These are phyloP conservation scores for Indicator indicator DNA, from an alignment of 2,113 vertebrate genomes.

Conservation along the genomic window DNA sequence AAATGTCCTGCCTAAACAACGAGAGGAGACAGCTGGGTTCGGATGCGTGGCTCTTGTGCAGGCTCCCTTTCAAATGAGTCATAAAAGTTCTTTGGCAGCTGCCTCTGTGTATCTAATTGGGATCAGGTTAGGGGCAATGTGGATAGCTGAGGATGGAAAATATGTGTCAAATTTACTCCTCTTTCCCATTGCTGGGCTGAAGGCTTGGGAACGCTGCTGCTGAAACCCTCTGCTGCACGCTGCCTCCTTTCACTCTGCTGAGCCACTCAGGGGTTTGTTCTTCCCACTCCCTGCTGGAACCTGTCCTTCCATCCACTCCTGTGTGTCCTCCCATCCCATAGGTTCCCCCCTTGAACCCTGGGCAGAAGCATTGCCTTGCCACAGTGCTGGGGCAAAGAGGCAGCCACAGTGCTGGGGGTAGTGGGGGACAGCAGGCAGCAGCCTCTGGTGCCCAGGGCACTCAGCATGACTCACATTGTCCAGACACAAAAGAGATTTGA, in stretches of 20 bases:
- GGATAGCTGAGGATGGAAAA: conserved; percentile 65
- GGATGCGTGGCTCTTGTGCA: not conserved
- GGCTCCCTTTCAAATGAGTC: conserved; percentile 69
- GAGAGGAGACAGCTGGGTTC: conserved; percentile 51
- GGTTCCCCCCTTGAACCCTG: not conserved
- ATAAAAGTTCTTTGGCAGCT: conserved; percentile 56
- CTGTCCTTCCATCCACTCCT: not conserved
- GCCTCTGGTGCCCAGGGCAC: not conserved
- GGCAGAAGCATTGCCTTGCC: not conserved
- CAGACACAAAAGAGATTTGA: not conserved
- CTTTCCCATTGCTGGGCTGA: not conserved
- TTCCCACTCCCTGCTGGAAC: not conserved
- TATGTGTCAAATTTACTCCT: conserved; percentile 52
- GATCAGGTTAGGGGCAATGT: conserved; percentile 68
- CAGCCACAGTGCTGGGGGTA: not conserved
- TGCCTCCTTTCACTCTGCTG: not conserved
- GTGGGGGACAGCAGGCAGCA: not conserved
- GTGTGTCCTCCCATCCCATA: accelerated
- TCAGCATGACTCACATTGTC: not conserved
- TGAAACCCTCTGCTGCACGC: not conserved
- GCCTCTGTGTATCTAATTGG: conserved; percentile 47
- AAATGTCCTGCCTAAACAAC: conserved; percentile 33
- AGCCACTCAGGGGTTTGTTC: not conserved
- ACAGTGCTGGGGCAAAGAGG: not conserved
- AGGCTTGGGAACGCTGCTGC: conserved; percentile 5